Evolutionary conservation across 2,113 vertebrate species (phyloP).

Genomic region (Misgurnus anguillicaudatus): DNA sequence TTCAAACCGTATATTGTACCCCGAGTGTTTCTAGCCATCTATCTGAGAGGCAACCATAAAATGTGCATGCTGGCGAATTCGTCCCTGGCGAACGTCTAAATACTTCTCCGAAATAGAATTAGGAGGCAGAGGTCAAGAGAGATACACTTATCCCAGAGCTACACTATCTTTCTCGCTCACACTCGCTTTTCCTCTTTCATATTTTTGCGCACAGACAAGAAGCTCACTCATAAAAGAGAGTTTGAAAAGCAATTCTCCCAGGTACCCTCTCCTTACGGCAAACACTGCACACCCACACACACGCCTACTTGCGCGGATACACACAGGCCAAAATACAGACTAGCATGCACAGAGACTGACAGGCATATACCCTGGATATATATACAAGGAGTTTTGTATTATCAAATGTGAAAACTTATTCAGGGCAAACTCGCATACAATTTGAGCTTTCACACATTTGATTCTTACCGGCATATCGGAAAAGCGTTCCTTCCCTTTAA

Average conservation of each 20-base stretch:
- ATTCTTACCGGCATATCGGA: slow-evolving; percentile 7
- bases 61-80: not conserved
- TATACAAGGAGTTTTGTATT: not conserved
- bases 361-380: not conserved
- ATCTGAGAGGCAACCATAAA: slow-evolving; percentile 16
- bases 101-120: slow-evolving; percentile 38
- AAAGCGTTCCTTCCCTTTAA: slow-evolving; percentile 27
- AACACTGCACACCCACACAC: slow-evolving; percentile 49
- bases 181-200: slow-evolving; percentile 14
- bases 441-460: slow-evolving; percentile 24
- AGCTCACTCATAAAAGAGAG: slow-evolving; percentile 43
- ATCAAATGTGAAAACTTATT: slow-evolving; percentile 24
- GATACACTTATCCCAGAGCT: slow-evolving; percentile 48
- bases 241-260: slow-evolving; percentile 48
- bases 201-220: slow-evolving; percentile 31
- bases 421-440: slow-evolving; percentile 10
- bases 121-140: slow-evolving; percentile 51
- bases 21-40: slow-evolving; percentile 17
- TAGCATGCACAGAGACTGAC: slow-evolving; percentile 27
- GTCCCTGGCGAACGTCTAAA: slow-evolving; percentile 20
- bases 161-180: slow-evolving; percentile 9
- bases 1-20: not conserved
- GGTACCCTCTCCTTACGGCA: slow-evolving; percentile 52
- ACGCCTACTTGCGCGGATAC: slow-evolving; percentile 38
- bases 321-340: slow-evolving; percentile 39